These are phyloP conservation scores for Malurus melanocephalus DNA, from an alignment of 2,113 vertebrate species.

Conservation along the genomic window DNA sequence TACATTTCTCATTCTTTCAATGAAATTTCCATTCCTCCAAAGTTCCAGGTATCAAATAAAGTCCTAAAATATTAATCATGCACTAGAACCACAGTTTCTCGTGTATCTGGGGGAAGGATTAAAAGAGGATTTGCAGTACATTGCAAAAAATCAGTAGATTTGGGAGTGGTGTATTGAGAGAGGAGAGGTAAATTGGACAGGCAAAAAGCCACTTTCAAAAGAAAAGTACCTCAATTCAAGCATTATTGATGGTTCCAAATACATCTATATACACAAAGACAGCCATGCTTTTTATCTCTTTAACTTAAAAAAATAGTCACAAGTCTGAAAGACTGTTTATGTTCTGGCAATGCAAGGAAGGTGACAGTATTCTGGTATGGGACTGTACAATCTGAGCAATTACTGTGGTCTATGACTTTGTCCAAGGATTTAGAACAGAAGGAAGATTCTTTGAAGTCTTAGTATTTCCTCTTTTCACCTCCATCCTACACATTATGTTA, in stretches of 20 bases:
- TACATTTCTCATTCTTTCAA: not conserved
- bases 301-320: not conserved
- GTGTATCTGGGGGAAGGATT: not conserved
- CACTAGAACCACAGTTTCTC: not conserved
- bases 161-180: not conserved
- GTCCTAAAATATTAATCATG: not conserved
- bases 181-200: not conserved
- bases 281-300: not conserved
- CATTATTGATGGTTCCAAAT: not conserved
- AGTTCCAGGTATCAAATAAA: not conserved
- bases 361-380: not conserved
- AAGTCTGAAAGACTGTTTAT: not conserved
- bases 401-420: not conserved
- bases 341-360: not conserved
- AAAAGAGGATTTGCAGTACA: not conserved
- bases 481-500: not conserved
- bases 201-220: not conserved
- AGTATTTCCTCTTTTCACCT: not conserved
- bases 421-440: not conserved
- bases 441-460: not conserved
- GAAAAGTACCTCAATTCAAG: not conserved
- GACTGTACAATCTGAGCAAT: not conserved
- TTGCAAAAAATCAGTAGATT: not conserved
- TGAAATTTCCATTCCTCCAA: not conserved
- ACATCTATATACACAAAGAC: not conserved